Evolutionary conservation across 2,797 vertebrate genomes (phyloP), one percentile per base, ranked within the genome.

Genomic region (Leuciscus waleckii): DNA sequence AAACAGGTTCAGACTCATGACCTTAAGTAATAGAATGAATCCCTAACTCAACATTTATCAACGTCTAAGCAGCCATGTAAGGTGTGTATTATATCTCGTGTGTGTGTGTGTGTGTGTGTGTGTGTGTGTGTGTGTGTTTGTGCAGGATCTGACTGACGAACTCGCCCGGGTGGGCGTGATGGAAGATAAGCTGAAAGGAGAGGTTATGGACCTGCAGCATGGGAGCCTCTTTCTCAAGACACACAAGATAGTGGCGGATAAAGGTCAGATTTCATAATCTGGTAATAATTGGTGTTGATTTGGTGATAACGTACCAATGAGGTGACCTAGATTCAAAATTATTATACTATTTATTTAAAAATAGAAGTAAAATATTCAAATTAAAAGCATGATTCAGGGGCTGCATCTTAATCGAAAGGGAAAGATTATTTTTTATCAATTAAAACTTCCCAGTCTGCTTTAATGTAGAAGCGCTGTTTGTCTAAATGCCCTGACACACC

Each of bases 111-210:
- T 85, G 54, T 86, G 32, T 32, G 32, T 32, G 32, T 32, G 32
- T 32, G 11, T 13, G 14, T 49, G 16, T 6, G 81, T 68, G 63
- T 26, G 17, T 70, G 69, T 85, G 61, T 86, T 74, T 73, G 74
- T 76, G n/a, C 79, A 99, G 98, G 97, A 98, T 67, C 92, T 99
- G 90, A 95, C 97, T 29, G 98, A 98, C 91, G 98, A 99, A 92
- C 93, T 99, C 67, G 97, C 98, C n/a, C 94, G 99, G 88, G 96
- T 99, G 90, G 98, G 99, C 76, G 98, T 99, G 87, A 97, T 99
- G 84, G 98, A 99, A 91, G 98, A 99, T 92, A 99, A 98, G 90
- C 89, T 99, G 91, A 98, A 97, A 92, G 98, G 98, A 84, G 98
- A 99, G 87, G 98, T 90, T 93, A 96, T 99, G 92, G 98, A 99